Percentiles rank a stretch among this genome's conserved stretches.
Conservation (phyloP, 2,113 vertebrate genomes). For the Petroica traversi region DNA sequence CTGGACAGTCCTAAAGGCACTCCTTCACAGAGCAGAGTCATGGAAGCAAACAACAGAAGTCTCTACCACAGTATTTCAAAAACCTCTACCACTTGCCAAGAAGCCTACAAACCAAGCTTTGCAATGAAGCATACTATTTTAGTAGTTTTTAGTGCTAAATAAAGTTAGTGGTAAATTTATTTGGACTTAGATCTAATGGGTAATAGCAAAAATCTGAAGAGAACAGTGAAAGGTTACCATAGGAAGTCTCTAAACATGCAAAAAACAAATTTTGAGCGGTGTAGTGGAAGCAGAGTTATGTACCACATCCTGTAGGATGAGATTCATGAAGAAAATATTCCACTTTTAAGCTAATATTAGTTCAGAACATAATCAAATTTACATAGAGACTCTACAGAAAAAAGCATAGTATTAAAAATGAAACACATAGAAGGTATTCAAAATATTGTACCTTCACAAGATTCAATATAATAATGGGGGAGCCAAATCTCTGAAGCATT, state of each 20-base stretch:
- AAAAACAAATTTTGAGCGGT: neutral
- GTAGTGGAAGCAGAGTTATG: neutral
- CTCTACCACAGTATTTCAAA: neutral
- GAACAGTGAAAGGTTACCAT: neutral
- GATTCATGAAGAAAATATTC: neutral
- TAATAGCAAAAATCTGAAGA: neutral
- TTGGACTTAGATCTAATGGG: neutral
- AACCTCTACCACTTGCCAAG: neutral
- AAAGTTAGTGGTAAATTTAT: neutral
- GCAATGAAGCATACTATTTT: neutral
- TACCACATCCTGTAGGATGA: neutral
- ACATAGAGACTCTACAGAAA: neutral
- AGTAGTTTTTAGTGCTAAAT: neutral
- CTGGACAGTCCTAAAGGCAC: neutral
- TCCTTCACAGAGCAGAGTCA: neutral
- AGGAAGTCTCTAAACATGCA: neutral
- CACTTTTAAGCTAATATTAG: neutral
- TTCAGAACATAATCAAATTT: neutral
- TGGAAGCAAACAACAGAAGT: neutral
- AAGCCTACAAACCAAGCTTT: neutral
- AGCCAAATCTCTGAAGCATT: constrained; percentile 97
- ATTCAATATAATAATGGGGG: constrained; percentile 97
- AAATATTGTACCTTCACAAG: constrained; percentile 89
- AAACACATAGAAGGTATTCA: neutral
- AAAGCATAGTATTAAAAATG: neutral